Base-by-base conservation (phyloP, 2,888 invertebrate species). In the Raillietiella orientalis region DNA sequence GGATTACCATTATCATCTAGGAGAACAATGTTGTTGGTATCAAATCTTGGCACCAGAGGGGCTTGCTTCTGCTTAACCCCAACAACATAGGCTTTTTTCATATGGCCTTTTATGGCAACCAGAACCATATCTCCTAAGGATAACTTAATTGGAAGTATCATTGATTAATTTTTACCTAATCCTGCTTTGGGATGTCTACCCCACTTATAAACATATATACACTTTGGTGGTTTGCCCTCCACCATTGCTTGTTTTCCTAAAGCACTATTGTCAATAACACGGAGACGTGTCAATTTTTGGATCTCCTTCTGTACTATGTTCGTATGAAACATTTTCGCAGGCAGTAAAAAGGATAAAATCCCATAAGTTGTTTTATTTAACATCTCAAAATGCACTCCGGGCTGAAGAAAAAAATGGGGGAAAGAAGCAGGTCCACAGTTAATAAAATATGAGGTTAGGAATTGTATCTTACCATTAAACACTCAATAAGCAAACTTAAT, bases 181-280 rank as follows among this genome's bases (percentile, higher is more conserved):
- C 22, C 22, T 22, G 6, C 11, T 11, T 9, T 22, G 6, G 22
- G 13, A 8, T 22, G n/a, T 11, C 6, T 22, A 27, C 51, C 56
- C 50, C 67, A 74, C 46, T 74, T 87, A 41, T 87, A 90, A 29
- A 93, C 65, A 42, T 90, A 82, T 39, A 99, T 90, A 39, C 72
- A 63, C 45, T 62, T 66, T 0, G 90, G 82, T 8, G 87, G 79
- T 47, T 70, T 74, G 24, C 90, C 90, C 42, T 79, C 74, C 2
- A 70, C 61, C 70, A 82, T 82, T 2, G 90, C 87, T 42, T 70
- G 60, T 44, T 75, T 82, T 17, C 93, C 96, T 31, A 96, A 62
- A 35, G 70, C 66, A 28, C 84, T 84, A 47, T 99, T 99, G 47
- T 99, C 96, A 3, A 99, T 93, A 4, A 90, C 82, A 38, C 82